Evolutionary conservation across 64 coral and sea anemone species (phyloP).

Genomic region (Platygyra sinensis): DNA sequence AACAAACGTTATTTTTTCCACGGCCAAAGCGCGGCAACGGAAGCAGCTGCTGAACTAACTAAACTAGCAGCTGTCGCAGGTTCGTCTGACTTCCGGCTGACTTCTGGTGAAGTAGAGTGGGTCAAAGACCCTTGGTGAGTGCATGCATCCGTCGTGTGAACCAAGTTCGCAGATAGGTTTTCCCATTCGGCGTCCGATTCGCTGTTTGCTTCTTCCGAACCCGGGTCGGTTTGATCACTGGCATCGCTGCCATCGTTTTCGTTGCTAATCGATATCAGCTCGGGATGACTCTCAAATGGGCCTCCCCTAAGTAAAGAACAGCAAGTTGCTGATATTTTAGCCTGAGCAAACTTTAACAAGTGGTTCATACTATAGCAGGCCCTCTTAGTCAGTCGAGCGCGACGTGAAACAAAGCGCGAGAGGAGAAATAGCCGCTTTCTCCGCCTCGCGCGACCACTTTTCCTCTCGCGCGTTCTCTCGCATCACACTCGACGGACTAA

Average conservation of each 20-base stretch:
- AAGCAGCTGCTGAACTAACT: slow-evolving; percentile 87
- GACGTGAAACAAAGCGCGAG: no score
- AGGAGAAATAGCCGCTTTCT: no score
- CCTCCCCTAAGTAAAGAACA: slow-evolving; percentile 54
- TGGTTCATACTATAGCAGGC: background rate
- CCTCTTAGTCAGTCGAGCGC: background rate
- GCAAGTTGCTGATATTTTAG: background rate
- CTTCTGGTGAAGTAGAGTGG: slow-evolving; percentile 39
- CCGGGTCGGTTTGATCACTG: slow-evolving; percentile 51
- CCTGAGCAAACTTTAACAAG: background rate
- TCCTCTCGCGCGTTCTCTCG: no score
- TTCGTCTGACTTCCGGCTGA: slow-evolving; percentile 33
- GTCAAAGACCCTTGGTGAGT: slow-evolving; percentile 19
- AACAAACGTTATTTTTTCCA: slow-evolving; percentile 75
- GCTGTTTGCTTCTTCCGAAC: slow-evolving; percentile 66
- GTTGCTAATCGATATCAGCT: slow-evolving; percentile 70
- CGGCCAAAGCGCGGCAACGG: slow-evolving; percentile 90
- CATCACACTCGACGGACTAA: no score
- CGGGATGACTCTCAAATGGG: slow-evolving; percentile 80
- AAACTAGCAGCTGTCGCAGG: slow-evolving; percentile 66
- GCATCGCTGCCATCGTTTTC: slow-evolving; percentile 40
- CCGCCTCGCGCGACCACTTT: no score
- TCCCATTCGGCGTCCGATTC: slow-evolving; percentile 94
- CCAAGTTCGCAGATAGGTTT: slow-evolving; percentile 80
- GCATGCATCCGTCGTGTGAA: slow-evolving; percentile 21